These are phyloP conservation scores for Orthonevra nobilis DNA, from an alignment of 2,888 invertebrate genomes.

Conservation along the genomic window DNA sequence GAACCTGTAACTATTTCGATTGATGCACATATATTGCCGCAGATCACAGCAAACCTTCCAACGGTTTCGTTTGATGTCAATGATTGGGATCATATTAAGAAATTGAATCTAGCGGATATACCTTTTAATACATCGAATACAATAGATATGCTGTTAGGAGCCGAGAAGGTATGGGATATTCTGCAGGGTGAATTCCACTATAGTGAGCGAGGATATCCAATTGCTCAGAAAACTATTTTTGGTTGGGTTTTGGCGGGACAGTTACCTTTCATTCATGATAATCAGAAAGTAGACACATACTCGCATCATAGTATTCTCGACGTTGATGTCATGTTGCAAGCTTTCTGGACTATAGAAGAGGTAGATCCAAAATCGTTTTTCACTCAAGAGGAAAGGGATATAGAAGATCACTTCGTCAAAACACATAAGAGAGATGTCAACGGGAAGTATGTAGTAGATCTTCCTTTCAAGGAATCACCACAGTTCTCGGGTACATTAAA, in stretches of 20 bases:
- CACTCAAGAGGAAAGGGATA: not conserved
- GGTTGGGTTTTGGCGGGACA: conserved; percentile 40
- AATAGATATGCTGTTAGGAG: conserved; percentile 58
- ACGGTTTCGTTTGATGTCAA: not conserved
- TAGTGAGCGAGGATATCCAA: conserved; percentile 6
- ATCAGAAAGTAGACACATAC: not conserved
- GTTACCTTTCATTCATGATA: not conserved
- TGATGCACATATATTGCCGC: not conserved
- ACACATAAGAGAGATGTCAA: conserved; percentile 31
- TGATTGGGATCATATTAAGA: conserved; percentile 13
- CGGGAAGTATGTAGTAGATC: conserved; percentile 46
- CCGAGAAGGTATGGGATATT: conserved; percentile 52
- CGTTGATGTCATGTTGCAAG: conserved; percentile 13
- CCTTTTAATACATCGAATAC: conserved; percentile 39
- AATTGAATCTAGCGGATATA: conserved; percentile 36
- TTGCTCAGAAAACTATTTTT: conserved; percentile 41
- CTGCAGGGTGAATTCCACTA: conserved; percentile 20
- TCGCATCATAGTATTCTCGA: conserved; percentile 25
- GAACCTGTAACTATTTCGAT: not conserved
- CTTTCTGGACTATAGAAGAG: conserved; percentile 36
- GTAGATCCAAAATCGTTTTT: not conserved
- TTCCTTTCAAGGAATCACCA: conserved; percentile 47
- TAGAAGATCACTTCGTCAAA: conserved; percentile 32
- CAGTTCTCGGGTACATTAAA: conserved; percentile 24
- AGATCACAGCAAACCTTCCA: not conserved